phyloP scores from a whole-genome alignment of 1,140 invertebrate genomes.

The Trichogramma pretiosum region DNA sequence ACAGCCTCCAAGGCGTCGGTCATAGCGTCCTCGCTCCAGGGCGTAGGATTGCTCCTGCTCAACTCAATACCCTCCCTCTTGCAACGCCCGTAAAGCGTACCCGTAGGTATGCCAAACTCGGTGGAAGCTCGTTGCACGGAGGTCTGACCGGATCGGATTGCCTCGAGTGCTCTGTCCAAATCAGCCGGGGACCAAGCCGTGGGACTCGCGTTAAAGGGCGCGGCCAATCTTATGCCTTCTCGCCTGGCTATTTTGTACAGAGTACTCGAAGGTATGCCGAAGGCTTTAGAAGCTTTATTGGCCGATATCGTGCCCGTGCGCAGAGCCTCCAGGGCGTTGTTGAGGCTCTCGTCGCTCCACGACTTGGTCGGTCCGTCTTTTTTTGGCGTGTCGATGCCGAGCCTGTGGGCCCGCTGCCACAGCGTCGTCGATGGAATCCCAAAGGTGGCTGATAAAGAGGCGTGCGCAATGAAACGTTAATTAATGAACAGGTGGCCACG shows the following conservation, averaged over 20 bases:
- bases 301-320: slow-evolving; percentile 76
- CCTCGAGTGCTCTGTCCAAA: slow-evolving; percentile 70
- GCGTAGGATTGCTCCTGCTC: slow-evolving; percentile 73
- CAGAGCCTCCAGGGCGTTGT: slow-evolving; percentile 69
- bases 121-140: slow-evolving; percentile 80
- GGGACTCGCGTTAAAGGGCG: slow-evolving; percentile 81
- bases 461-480: too few species aligned
- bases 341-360: slow-evolving; percentile 78
- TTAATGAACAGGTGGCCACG: not conserved
- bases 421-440: slow-evolving; percentile 83
- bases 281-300: slow-evolving; percentile 86
- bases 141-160: slow-evolving; percentile 69
- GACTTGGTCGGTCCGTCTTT: slow-evolving; percentile 78
- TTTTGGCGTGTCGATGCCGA: slow-evolving; percentile 83
- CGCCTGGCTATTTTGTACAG: slow-evolving; percentile 82
- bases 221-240: slow-evolving; percentile 77
- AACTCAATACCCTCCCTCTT: slow-evolving; percentile 82
- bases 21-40: slow-evolving; percentile 86
- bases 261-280: slow-evolving; percentile 79
- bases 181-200: slow-evolving; percentile 81
- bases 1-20: slow-evolving; percentile 79
- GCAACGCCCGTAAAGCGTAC: slow-evolving; percentile 77
- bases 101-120: slow-evolving; percentile 76
- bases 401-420: slow-evolving; percentile 77
- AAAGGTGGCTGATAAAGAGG: slow-evolving; percentile 66